phyloP scores from a whole-genome alignment of 2,797 vertebrate genomes.

The Brotula barbata region DNA sequence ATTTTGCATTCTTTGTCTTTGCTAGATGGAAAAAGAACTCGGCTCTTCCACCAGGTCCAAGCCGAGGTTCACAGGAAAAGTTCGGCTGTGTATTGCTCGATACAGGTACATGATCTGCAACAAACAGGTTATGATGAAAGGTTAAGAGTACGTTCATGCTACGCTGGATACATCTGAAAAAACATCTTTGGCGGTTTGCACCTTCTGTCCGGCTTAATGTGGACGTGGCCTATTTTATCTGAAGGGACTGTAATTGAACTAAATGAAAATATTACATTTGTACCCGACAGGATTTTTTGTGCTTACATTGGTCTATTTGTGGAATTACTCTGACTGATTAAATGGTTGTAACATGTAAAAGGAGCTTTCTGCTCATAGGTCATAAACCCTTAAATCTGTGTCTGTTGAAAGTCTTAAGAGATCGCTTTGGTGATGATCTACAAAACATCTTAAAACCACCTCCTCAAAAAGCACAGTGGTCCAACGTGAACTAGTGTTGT shows the following conservation, averaged over 20 bases:
- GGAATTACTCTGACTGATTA: not conserved
- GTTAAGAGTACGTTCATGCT: no score
- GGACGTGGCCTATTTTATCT: no score
- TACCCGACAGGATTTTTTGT: no score
- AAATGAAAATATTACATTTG: no score
- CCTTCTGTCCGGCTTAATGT: no score
- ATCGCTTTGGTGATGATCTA: not conserved
- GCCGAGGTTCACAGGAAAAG: constrained; percentile 92
- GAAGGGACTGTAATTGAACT: no score
- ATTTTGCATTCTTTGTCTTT: constrained; percentile 1
- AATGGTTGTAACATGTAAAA: not conserved
- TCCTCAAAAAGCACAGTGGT: constrained; percentile 2
- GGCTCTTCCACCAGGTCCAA: constrained; percentile 86
- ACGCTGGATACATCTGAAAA: no score
- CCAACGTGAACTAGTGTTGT: constrained; percentile 17
- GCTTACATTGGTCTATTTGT: not conserved
- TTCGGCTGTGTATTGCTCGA: constrained; percentile 93
- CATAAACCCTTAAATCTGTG: not conserved
- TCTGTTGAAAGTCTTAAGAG: not conserved
- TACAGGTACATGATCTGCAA: constrained; percentile 85
- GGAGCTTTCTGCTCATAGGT: constrained; percentile 1
- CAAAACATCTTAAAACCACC: constrained; percentile 11
- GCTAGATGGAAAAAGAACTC: constrained; percentile 93
- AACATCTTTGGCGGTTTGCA: no score
- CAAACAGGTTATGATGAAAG: not conserved